A percentile compares a stretch with the other conserved stretches of the same genome.
Evolutionary conservation across 2,797 vertebrate genomes (phyloP).

Genomic region (Rhinogobio ventralis): DNA sequence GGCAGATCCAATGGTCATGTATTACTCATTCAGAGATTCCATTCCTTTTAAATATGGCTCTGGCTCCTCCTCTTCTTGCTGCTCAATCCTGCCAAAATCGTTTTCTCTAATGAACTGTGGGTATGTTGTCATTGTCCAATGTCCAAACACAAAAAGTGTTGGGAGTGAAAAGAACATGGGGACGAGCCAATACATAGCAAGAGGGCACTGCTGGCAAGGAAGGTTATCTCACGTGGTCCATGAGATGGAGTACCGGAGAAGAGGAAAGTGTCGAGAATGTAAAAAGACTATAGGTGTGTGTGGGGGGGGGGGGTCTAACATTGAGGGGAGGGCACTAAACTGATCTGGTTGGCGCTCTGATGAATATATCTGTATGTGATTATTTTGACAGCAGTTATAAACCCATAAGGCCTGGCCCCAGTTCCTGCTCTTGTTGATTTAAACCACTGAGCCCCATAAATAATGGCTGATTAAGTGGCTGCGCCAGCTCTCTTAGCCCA

Average conservation of each 20-base stretch:
- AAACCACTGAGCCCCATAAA: slow-evolving; percentile 73
- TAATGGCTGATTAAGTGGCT: slow-evolving; percentile 74
- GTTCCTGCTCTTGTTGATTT: slow-evolving; percentile 74
- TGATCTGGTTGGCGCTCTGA: slow-evolving; percentile 65
- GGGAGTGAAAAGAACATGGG: slow-evolving; percentile 2
- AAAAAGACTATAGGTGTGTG: slow-evolving; percentile 17
- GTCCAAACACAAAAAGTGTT: too few relatives aligned
- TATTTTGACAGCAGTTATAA: slow-evolving; percentile 77
- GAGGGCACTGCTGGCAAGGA: not conserved
- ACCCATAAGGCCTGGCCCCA: slow-evolving; percentile 71
- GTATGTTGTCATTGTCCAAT: slow-evolving; percentile 37
- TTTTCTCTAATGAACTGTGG: slow-evolving; percentile 22
- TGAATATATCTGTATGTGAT: slow-evolving; percentile 74
- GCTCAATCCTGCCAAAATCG: not conserved
- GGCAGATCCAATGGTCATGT: slow-evolving; percentile 69
- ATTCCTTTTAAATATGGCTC: slow-evolving; percentile 67
- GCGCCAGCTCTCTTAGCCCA: slow-evolving; percentile 64
- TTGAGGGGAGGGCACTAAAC: slow-evolving; percentile 38
- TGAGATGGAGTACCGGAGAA: slow-evolving; percentile 1
- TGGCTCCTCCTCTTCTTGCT: slow-evolving; percentile 23
- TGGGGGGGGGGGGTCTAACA: slow-evolving; percentile 2
- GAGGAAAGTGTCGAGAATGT: slow-evolving; percentile 47
- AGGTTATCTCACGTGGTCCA: slow-evolving; percentile 3
- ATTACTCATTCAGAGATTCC: slow-evolving; percentile 65
- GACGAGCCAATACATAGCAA: not conserved